phyloP scores from a whole-genome alignment of 2,888 invertebrate species.

The Choreutis nemorana region DNA sequence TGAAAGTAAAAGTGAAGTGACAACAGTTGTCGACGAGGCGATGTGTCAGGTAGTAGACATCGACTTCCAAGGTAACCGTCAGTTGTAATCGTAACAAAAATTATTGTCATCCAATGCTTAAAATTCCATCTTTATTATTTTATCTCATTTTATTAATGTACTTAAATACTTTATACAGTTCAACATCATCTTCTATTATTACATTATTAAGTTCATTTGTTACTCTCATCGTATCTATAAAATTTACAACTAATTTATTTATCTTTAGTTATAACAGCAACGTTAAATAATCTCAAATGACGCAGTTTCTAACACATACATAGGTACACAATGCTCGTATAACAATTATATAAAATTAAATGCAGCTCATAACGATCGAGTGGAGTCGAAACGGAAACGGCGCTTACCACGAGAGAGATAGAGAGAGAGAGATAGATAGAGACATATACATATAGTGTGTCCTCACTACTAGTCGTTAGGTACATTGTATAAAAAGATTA shows the following conservation, averaged over 20 bases:
- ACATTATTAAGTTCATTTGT: slow-evolving; percentile 18
- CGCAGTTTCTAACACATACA: no score
- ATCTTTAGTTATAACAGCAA: slow-evolving; percentile 18
- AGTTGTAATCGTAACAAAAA: slow-evolving; percentile 49
- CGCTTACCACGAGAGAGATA: not conserved
- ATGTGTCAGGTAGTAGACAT: no score
- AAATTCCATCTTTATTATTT: slow-evolving; percentile 43
- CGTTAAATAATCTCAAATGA: slow-evolving; percentile 32
- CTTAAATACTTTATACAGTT: slow-evolving; percentile 52
- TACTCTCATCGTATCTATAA: slow-evolving; percentile 30
- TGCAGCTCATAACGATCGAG: not conserved
- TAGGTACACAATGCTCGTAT: no score
- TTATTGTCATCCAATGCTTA: slow-evolving; percentile 66
- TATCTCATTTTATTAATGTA: slow-evolving; percentile 23
- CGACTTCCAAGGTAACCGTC: slow-evolving; percentile 27
- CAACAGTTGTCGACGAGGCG: no score
- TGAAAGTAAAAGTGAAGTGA: no score
- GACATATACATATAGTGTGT: no score
- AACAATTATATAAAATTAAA: no score
- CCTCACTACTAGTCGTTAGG: slow-evolving; percentile 17
- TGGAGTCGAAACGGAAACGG: not conserved
- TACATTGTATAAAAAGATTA: slow-evolving; percentile 45
- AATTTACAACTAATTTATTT: slow-evolving; percentile 33
- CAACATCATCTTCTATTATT: slow-evolving; percentile 29
- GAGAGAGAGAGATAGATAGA: slow-evolving; percentile 10